Percentiles rank a stretch among this genome's conserved stretches.
Evolutionary conservation across 2,797 vertebrate genomes (phyloP).

Genomic region (Falco concolor): DNA sequence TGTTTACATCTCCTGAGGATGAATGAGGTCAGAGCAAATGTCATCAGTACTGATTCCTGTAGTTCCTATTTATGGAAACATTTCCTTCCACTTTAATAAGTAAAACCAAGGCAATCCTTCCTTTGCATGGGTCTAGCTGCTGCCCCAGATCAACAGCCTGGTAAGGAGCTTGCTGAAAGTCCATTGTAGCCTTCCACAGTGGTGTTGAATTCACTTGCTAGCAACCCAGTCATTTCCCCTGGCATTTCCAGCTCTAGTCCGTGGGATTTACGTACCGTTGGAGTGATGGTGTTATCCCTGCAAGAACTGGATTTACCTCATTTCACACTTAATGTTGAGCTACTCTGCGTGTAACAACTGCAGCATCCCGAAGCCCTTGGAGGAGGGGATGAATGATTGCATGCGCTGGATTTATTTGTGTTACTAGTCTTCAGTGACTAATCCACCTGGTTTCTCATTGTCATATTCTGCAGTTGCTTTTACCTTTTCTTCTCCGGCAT

Average conservation of each 20-base stretch:
- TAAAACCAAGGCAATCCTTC: neutral
- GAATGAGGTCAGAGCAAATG: neutral
- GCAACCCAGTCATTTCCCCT: neutral
- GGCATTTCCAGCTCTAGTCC: neutral
- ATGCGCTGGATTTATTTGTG: neutral
- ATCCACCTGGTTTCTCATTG: neutral
- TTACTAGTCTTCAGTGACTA: neutral
- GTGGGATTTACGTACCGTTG: neutral
- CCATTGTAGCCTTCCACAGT: fast-evolving
- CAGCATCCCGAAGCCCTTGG: neutral
- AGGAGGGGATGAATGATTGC: neutral
- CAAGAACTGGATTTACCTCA: neutral
- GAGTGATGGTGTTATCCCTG: neutral
- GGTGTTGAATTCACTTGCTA: neutral
- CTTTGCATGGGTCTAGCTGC: neutral
- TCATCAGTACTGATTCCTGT: neutral
- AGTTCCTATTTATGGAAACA: neutral
- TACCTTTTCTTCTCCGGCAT: neutral
- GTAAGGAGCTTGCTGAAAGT: neutral
- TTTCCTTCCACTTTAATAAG: neutral
- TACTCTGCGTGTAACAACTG: fast-evolving
- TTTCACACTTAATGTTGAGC: neutral
- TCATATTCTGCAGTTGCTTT: neutral
- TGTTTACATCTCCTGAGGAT: neutral
- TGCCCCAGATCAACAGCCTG: neutral